Base-by-base conservation (phyloP, 2,888 invertebrate species). In the Leptodirus hochenwartii region DNA sequence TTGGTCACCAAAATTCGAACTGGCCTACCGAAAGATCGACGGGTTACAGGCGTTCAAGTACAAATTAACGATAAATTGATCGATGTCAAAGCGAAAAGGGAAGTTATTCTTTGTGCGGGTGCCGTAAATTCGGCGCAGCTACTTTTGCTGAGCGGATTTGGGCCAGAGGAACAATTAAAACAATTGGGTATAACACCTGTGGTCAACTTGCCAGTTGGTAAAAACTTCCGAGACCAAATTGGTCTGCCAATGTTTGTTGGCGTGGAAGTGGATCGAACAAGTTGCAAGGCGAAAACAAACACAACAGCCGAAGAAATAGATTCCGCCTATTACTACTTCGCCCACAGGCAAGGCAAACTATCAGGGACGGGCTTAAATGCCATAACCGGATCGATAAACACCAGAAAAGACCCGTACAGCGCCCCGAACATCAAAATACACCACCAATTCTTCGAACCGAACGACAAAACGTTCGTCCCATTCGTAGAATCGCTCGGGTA, bases 1-100 rank as follows among this genome's bases (percentile, higher is more conserved):
- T 74, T 77, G 31, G 81, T 71, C 0, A 73, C 73, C 0, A 69
- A 69, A 50, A 63, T 77, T 1, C 59, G 75, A 46, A 69, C 70
- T 41, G 69, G 72, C 22, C 5, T 29, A 4, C 42, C 43, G 2
- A 34, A 29, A 5, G 47, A 49, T 9, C 55, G 53, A 30, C 41
- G 44, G 13, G 59, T 59, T 2, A 39, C 46, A 20, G 61, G 60
- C 1, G 59, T 63, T 0, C 48, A 56, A 29, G 58, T 52, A 27
- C 38, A 41, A 5, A 43, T 44, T n/a, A 40, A 38, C 2, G 41
- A 44, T 1, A 37, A 41, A 22, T 33, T 37, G 8, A 29, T 43
- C 15, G 40, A 37, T 1, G 49, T 56, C 4, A 41, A 42, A 12
- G 65, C 64, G 3, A 52, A 56, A 22, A 63, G 61, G 38, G 66